These are phyloP conservation scores for Amazona guildingii DNA, from an alignment of 2,113 vertebrate species.

Conservation along the genomic window DNA sequence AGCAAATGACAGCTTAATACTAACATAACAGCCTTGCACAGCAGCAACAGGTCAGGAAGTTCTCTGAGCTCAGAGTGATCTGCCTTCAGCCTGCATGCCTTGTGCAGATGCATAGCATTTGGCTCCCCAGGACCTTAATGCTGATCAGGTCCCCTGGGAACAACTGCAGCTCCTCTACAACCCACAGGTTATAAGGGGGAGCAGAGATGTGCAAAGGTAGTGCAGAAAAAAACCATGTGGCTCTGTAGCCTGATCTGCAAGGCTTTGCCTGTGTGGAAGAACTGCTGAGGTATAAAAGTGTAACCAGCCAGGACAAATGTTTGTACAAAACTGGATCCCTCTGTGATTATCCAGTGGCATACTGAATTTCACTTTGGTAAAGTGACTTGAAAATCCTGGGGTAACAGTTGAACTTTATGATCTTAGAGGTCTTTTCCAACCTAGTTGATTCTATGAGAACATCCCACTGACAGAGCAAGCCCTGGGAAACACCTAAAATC, in stretches of 20 bases:
- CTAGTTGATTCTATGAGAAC: background rate
- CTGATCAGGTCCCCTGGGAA: background rate
- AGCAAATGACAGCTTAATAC: background rate
- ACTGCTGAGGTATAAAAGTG: background rate
- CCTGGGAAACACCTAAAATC: background rate
- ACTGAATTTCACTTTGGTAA: background rate
- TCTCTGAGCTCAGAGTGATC: background rate
- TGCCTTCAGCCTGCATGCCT: background rate
- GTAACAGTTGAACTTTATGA: background rate
- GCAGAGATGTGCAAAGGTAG: background rate
- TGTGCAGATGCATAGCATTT: background rate
- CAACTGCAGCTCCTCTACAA: background rate
- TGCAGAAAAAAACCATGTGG: accelerated
- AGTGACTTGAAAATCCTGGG: background rate
- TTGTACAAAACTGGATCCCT: background rate
- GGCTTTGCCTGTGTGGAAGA: background rate
- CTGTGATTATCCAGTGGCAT: background rate
- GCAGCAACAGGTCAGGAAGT: background rate
- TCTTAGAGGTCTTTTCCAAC: background rate
- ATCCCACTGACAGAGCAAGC: background rate
- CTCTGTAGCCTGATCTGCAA: background rate
- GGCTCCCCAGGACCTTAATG: background rate
- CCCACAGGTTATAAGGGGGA: background rate
- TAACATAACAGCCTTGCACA: background rate
- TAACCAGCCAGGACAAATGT: background rate